Evolutionary conservation across 2,113 vertebrate genomes (phyloP), one percentile per base, ranked within the genome.

Genomic region (Heliornis fulica): DNA sequence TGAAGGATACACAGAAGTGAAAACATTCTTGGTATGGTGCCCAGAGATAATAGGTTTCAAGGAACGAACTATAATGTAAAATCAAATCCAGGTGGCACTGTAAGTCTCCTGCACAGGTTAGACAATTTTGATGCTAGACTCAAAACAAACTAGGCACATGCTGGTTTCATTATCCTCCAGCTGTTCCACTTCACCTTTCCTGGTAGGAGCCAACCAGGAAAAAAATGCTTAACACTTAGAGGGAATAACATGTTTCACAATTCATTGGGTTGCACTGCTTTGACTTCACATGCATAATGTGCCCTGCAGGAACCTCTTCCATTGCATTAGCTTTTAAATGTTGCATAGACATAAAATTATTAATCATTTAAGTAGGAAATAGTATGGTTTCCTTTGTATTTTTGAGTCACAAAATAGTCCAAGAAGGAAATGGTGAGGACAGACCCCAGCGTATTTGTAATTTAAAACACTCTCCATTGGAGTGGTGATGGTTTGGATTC

Each of bases 171-270:
- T 97, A 97, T 97, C 83, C 70, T 95, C 90, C 91, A 96, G 92
- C 96, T 94, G 93, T 96, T 97, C 94, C 89, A 94, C 95, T 97
- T 97, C 96, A 96, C 97, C 96, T 97, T 97, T 95, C 93, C 89
- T 96, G 68, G 93, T 95, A 97, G 95, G 95, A 96, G 83, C 84
- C 94, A 93, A 85, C 64, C 0, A 5, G 85, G 78, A 82, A 94
- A 93, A 94, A 91, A 92, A 66, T 91, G 66, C 81, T 97, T 97
- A 93, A 96, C 85, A 89, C 87, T 97, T 95, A 80, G 59, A 83
- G 59, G 66, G 94, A 96, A 94, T 89, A 95, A 93, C 84, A 76
- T 84, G 84, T 93, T 95, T 91, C 92, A 92, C 90, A 95, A 96
- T 94, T 93, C 89, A 80, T 91, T 91, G 91, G 36, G 41, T 93